Evolutionary conservation across 2,113 vertebrate species (phyloP), one percentile per base, ranked within the genome.

Genomic region (Brachypodius melanocephalos): DNA sequence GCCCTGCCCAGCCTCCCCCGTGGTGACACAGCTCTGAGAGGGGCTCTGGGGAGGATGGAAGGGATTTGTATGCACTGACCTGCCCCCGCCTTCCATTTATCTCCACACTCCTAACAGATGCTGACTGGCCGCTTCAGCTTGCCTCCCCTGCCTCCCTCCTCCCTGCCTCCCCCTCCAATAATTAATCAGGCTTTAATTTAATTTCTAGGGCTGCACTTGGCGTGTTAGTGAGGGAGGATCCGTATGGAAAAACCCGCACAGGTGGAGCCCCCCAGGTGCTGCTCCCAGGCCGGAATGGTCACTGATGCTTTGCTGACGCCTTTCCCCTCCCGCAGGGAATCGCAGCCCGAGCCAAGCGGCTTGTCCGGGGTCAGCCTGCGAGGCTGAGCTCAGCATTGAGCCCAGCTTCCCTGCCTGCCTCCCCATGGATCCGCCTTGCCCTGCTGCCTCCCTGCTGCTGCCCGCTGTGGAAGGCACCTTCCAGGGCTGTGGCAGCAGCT

Each of bases 121-220:
- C 95, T 94, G 97, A 93, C 88, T 72, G 89, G 74, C 88, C 85
- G 46, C 85, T 95, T 61, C 55, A 34, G 66, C 82, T 67, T 46
- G 59, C 43, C 82, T 59, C 4, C 66, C 28, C 87, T 21, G 62
- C 80, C 80, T 49, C 26, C 69, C 55, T 54, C 54, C 84, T 58
- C 49, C 61, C 0, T 4, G 6, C 25, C 66, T 77, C 46, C 43
- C 42, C 66, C 28, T 66, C 90, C 81, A 80, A 45, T 77, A 94
- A 97, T 96, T 94, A 89, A 95, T 93, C 79, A 75, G 72, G 68
- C 72, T 78, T 74, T 88, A 38, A 38, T 38, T 38, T 38, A 38
- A 75, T 81, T 89, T 75, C 83, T 7, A 46, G 52, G 55, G 69
- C 82, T 71, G 69, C 2, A 2, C 65, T 72, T 45, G 0, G 3